phyloP scores from a whole-genome alignment of 2,113 vertebrate genomes.

The Mesembrinibis cayennensis region DNA sequence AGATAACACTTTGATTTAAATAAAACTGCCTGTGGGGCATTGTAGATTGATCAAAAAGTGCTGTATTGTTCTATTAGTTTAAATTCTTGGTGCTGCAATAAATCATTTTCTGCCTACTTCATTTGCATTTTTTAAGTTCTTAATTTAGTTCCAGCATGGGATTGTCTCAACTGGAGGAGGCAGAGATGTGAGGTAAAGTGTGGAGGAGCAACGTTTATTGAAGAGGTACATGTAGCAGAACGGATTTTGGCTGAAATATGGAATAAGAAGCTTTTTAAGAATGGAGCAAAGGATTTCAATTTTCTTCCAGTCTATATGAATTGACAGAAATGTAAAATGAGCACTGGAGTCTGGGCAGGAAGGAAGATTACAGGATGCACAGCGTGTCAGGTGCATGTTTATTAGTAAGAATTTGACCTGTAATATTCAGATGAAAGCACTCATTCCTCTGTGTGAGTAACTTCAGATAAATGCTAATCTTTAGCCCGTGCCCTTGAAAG shows the following conservation, averaged over 20 bases:
- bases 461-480: constrained; percentile 60
- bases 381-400: constrained; percentile 21
- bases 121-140: constrained; percentile 48
- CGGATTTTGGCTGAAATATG: constrained; percentile 11
- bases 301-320: constrained; percentile 40
- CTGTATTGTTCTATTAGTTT: constrained; percentile 23
- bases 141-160: constrained; percentile 31
- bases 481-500: constrained; percentile 31
- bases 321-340: constrained; percentile 38
- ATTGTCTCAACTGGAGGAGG: not conserved
- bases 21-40: constrained; percentile 26
- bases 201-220: not conserved
- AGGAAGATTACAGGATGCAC: constrained; percentile 26
- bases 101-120: constrained; percentile 40
- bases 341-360: constrained; percentile 24
- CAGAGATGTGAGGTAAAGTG: not conserved
- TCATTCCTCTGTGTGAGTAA: not conserved
- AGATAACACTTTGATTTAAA: constrained; percentile 68
- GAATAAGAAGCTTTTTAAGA: constrained; percentile 45
- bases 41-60: constrained; percentile 27
- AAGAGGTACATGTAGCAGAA: not conserved
- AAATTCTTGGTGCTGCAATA: constrained; percentile 39
- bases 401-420: constrained; percentile 55
- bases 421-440: constrained; percentile 39
- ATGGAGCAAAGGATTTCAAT: constrained; percentile 49